Base-by-base conservation (phyloP, 2,888 invertebrate species). In the Netelia melanura region DNA sequence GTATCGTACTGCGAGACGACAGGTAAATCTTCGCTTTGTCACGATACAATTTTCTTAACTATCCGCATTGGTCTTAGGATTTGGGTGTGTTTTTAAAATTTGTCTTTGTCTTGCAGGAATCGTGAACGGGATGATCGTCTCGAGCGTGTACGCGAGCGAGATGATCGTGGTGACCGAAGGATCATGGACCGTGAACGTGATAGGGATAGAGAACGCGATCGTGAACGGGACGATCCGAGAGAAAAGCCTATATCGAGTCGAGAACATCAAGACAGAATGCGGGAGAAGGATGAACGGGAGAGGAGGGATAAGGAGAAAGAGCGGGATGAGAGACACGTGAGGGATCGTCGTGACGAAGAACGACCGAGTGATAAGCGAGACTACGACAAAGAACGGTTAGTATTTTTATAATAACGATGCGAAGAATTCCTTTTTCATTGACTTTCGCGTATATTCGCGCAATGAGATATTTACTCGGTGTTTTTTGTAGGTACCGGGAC, bases 361-460 rank as follows among this genome's bases (percentile, higher is more conserved):
- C 89, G 91, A 64, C 89, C 88, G 21, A 52, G 88, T 11, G 91
- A 92, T 38, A 92, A 92, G 75, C 90, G 91, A 58, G 93, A 93
- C 79, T 92, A 92, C 79, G 93, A 93, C 0, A 93, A 92, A 85
- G 92, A 93, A 67, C 91, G 93, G 92, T 93, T 88, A 58, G 88
- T 80, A 44, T 61, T 61, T 61, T 8, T 6, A 58, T 10, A 9
- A 21, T 17, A 58, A 58, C 8, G 3, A 17, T 0, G 17, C 21
- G 6, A 56, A 8, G 11, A 14, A 56, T 56, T 14, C 0, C 48
- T 14, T 3, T 48, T 48, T 48, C 21, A 21, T 14, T 54, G 54
- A 5, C 58, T 2, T 58, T 21, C 17, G 17, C 58, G 58, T 21
- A 8, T 21, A 8, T 21, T 21, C 8, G 1, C 0, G 17, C 3